Percentiles rank a stretch among this genome's conserved stretches.
Conservation (phyloP, 2,797 vertebrate species). For the Eurystomus glaucurus region DNA sequence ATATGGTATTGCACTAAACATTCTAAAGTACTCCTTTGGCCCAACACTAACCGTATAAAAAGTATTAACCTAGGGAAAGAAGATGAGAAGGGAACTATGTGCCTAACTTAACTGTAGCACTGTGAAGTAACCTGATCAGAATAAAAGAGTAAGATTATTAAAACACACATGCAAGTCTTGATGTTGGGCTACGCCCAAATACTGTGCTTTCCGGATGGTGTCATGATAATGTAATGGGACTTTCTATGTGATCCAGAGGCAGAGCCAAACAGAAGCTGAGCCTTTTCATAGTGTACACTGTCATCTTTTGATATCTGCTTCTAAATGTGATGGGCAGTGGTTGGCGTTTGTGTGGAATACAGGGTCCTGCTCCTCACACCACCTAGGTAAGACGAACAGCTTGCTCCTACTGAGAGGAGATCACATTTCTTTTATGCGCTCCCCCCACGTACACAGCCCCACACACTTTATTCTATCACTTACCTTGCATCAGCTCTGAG, state of each 20-base stretch:
- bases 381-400: neutral
- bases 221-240: neutral
- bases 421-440: neutral
- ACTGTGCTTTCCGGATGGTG: neutral
- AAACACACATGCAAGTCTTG: neutral
- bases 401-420: neutral
- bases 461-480: neutral
- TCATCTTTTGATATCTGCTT: neutral
- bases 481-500: neutral
- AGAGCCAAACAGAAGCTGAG: neutral
- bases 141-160: neutral
- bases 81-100: neutral
- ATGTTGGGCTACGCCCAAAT: neutral
- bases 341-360: neutral
- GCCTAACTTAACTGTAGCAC: neutral
- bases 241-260: neutral
- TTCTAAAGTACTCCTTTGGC: neutral
- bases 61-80: neutral
- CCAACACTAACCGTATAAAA: neutral
- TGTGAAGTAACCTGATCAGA: neutral
- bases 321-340: neutral
- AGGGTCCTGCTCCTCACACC: neutral
- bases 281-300: neutral
- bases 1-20: neutral
- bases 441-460: neutral